Evolutionary conservation across 2,113 vertebrate genomes (phyloP).

Genomic region (Neogale vison): DNA sequence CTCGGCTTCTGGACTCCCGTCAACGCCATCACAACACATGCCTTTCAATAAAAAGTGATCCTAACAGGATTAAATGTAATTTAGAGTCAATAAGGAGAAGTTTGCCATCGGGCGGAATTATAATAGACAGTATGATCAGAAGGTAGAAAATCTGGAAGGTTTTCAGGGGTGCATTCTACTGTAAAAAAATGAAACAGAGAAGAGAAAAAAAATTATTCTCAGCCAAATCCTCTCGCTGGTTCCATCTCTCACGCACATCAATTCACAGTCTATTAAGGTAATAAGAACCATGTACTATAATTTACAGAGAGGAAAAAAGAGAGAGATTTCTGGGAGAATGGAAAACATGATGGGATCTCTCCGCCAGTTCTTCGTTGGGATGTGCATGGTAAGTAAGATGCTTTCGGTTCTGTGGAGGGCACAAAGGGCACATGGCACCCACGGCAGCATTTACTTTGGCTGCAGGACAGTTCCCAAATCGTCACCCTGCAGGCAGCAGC

Average conservation of each 20-base stretch:
- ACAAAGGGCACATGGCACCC: constrained; percentile 24
- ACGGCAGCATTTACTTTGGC: not conserved
- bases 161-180: constrained; percentile 65
- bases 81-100: constrained; percentile 75
- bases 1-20: constrained; percentile 50
- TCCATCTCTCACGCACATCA: constrained; percentile 69
- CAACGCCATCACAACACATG: constrained; percentile 61
- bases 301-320: constrained; percentile 39
- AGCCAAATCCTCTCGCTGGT: constrained; percentile 48
- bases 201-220: constrained; percentile 64
- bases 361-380: constrained; percentile 28
- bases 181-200: constrained; percentile 75
- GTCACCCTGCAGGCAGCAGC: not conserved
- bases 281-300: constrained; percentile 60
- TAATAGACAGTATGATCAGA: constrained; percentile 74
- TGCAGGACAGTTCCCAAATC: not conserved
- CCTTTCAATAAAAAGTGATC: constrained; percentile 75
- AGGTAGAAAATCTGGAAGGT: constrained; percentile 56
- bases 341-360: constrained; percentile 54
- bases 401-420: constrained; percentile 41
- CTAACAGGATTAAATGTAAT: constrained; percentile 81
- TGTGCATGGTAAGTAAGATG: not conserved
- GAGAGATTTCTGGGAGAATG: constrained; percentile 62
- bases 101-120: constrained; percentile 66
- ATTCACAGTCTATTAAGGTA: constrained; percentile 77